Evolutionary conservation across 2,113 vertebrate genomes (phyloP).

Genomic region (Ciconia stormi): DNA sequence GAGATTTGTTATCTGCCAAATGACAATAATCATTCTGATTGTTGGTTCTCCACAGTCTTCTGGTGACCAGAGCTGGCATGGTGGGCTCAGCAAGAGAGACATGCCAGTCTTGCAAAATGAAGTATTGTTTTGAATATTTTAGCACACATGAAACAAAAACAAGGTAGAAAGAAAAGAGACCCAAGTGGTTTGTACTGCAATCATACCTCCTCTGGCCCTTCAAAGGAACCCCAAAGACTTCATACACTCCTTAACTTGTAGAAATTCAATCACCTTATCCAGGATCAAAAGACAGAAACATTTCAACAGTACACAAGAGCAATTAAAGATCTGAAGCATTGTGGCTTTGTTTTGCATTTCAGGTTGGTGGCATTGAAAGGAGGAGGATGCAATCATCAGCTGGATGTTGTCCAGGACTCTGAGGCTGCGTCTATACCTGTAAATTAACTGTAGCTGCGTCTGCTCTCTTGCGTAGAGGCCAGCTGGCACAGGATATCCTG

Average conservation of each 20-base stretch:
- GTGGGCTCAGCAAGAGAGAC: background rate
- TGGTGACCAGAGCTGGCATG: background rate
- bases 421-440: conserved; percentile 53
- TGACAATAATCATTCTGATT: background rate
- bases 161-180: background rate
- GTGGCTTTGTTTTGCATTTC: conserved; percentile 51
- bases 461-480: conserved; percentile 44
- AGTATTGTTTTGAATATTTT: background rate
- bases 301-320: background rate
- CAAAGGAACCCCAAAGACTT: background rate
- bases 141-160: background rate
- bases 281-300: background rate
- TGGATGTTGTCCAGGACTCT: conserved; percentile 41
- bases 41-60: background rate
- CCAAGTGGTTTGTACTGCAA: background rate
- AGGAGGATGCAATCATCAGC: background rate
- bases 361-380: conserved; percentile 15
- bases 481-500: conserved; percentile 63
- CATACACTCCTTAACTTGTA: background rate
- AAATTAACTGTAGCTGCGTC: conserved; percentile 62
- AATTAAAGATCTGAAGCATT: conserved; percentile 40
- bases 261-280: background rate
- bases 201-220: background rate
- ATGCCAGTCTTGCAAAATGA: background rate
- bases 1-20: background rate